phyloP scores from a whole-genome alignment of 2,888 invertebrate species.

The Eupithecia centaureata region DNA sequence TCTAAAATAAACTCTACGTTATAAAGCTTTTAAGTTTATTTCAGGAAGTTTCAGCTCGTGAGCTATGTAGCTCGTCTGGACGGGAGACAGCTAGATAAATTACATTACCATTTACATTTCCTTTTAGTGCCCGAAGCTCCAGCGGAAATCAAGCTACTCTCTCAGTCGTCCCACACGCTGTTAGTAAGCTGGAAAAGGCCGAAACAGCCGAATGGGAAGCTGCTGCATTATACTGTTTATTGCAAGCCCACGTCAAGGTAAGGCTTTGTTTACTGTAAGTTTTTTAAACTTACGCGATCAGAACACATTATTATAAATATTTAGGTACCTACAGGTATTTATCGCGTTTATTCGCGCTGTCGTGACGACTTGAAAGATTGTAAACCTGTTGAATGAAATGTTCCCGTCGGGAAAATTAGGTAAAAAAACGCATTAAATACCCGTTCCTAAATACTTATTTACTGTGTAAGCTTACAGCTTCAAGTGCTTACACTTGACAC shows the following conservation, averaged over 20 bases:
- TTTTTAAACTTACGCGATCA: too few species aligned
- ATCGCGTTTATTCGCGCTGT: too few species aligned
- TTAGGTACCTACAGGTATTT: too few species aligned
- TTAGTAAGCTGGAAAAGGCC: constrained; percentile 94
- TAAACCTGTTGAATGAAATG: too few species aligned
- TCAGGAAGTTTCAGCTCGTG: background rate
- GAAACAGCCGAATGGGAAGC: constrained; percentile 89
- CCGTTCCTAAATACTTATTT: too few species aligned
- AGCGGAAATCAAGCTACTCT: constrained; percentile 91
- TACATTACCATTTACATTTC: constrained; percentile 3
- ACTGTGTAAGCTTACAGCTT: too few species aligned
- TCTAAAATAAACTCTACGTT: background rate
- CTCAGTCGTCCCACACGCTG: constrained; percentile 90
- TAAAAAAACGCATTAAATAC: too few species aligned
- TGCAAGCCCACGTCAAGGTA: constrained; percentile 80
- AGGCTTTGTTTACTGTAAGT: constrained; percentile 11
- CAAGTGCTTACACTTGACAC: too few species aligned
- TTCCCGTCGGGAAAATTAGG: too few species aligned
- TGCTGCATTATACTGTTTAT: constrained; percentile 92
- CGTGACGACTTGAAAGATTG: too few species aligned
- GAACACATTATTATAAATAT: too few species aligned
- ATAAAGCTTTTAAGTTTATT: background rate
- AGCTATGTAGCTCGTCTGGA: background rate
- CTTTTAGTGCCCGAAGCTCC: constrained; percentile 92
- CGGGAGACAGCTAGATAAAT: background rate